Percentiles rank a stretch among this genome's conserved stretches.
Evolutionary conservation across 1,140 invertebrate genomes (phyloP).

Genomic region (Teleopsis dalmanni): DNA sequence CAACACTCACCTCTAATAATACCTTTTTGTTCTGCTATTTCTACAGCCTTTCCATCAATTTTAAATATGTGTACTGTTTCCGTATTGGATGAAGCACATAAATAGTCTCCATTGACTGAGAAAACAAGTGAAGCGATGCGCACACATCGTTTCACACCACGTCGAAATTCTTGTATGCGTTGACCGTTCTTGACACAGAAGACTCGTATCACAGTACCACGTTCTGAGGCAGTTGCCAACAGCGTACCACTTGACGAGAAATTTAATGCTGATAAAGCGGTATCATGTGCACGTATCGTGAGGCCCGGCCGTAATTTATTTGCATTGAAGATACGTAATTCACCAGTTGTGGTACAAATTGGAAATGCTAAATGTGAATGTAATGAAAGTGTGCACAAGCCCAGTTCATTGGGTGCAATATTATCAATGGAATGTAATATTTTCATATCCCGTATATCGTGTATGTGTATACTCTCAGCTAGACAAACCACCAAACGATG

Average conservation of each 20-base stretch:
- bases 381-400: constrained; percentile 88
- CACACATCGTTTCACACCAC: constrained; percentile 92
- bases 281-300: constrained; percentile 94
- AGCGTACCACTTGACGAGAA: constrained; percentile 83
- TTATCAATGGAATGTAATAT: constrained; percentile 95
- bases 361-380: constrained; percentile 92
- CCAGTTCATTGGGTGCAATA: constrained; percentile 89
- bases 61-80: constrained; percentile 98
- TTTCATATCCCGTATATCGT: constrained; percentile 98
- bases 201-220: constrained; percentile 96
- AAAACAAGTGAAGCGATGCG: constrained; percentile 89
- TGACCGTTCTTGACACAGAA: constrained; percentile 83
- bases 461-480: constrained; percentile 95
- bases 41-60: constrained; percentile 47
- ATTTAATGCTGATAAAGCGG: constrained; percentile 85
- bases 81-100: constrained; percentile 93
- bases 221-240: constrained; percentile 91
- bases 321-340: constrained; percentile 97
- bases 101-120: constrained; percentile 71
- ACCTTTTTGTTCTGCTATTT: constrained; percentile 27
- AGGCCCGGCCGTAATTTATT: constrained; percentile 88
- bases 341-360: constrained; percentile 82
- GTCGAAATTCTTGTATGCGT: constrained; percentile 89
- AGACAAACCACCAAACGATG: constrained; percentile 91
- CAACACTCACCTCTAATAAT: constrained; percentile 21